These are phyloP conservation scores for Caenorhabditis zanzibari DNA, from an alignment of 2,888 invertebrate species.

Conservation along the genomic window DNA sequence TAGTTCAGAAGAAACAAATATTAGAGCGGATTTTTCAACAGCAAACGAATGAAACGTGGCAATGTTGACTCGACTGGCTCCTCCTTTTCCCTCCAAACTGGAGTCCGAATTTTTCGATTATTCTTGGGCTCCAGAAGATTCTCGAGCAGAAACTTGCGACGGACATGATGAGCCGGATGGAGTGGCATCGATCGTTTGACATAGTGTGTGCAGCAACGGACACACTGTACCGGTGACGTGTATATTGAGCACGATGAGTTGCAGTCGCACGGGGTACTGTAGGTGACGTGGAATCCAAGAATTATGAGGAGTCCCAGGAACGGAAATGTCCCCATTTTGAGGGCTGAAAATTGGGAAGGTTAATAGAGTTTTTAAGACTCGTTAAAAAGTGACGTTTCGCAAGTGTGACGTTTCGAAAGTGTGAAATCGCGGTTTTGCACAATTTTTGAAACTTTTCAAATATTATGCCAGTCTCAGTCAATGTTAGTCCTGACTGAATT, in stretches of 20 bases:
- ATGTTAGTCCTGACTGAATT: no score
- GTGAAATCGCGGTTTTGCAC: no score
- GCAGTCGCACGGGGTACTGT: constrained; percentile 72
- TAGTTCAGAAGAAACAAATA: neutral
- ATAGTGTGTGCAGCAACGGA: constrained; percentile 79
- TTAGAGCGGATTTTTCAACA: constrained; percentile 15
- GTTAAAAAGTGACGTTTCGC: no score
- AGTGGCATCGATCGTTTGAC: constrained; percentile 71
- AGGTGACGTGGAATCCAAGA: constrained; percentile 33
- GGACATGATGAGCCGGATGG: constrained; percentile 10
- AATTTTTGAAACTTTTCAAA: no score
- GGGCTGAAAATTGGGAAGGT: neutral
- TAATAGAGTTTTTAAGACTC: no score
- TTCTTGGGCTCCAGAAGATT: neutral
- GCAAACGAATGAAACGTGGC: constrained; percentile 19
- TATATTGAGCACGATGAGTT: constrained; percentile 73
- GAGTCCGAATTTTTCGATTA: neutral
- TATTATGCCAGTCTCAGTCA: no score
- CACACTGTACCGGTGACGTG: constrained; percentile 70
- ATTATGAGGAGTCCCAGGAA: constrained; percentile 18
- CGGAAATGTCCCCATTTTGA: constrained; percentile 27
- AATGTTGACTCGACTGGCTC: neutral
- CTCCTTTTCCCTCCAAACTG: neutral
- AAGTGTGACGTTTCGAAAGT: no score
- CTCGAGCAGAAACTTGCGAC: constrained; percentile 8